These are phyloP conservation scores for Crotalus viridis DNA, from an alignment of 2,113 vertebrate species.

Conservation along the genomic window DNA sequence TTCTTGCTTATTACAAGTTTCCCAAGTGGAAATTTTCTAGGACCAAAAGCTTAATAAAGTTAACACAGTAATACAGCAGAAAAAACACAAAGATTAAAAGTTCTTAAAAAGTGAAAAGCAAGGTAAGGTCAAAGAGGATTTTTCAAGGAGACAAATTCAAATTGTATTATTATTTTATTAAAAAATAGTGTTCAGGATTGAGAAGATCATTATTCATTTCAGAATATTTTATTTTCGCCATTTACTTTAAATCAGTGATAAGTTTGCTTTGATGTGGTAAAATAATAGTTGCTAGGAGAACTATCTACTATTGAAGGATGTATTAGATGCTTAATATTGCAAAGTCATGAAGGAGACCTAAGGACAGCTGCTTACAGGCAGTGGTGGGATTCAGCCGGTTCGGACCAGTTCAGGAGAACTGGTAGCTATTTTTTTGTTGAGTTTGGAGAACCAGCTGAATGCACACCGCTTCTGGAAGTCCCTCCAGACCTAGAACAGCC, in stretches of 20 bases:
- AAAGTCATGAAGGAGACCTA: neutral
- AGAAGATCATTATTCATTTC: neutral
- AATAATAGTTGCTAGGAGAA: neutral
- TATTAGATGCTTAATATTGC: neutral
- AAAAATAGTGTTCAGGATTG: neutral
- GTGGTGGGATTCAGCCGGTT: no score
- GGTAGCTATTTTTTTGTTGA: no score
- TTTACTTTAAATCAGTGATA: neutral
- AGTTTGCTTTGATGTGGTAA: neutral
- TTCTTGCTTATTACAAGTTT: neutral
- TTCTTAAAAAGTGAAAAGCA: neutral
- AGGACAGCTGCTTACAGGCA: neutral
- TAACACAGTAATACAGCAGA: neutral
- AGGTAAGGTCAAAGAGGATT: neutral
- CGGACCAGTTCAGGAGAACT: no score
- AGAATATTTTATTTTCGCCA: neutral
- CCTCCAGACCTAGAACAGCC: no score
- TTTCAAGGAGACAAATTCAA: neutral
- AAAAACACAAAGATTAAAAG: neutral
- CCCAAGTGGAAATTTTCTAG: neutral
- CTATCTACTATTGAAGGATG: neutral
- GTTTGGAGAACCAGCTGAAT: no score
- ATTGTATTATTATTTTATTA: neutral
- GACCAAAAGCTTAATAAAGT: neutral
- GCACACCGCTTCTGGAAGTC: no score